These are phyloP conservation scores for Elanus axillaris DNA, from an alignment of 2,113 vertebrate genomes.

Conservation along the genomic window DNA sequence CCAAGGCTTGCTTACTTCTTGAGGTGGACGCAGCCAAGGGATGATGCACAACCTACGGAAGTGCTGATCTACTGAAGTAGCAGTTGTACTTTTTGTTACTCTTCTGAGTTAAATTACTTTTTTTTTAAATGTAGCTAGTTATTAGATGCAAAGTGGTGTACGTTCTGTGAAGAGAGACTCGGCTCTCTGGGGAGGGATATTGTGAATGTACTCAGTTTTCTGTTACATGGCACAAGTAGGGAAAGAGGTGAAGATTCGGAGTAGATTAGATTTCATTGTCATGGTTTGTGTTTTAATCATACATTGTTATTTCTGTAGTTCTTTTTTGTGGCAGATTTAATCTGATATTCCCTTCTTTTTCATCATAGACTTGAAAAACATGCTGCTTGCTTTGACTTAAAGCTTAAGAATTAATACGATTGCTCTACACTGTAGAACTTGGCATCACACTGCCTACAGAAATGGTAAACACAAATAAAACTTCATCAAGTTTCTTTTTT, in stretches of 20 bases:
- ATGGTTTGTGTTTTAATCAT: neutral
- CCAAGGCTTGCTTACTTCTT: neutral
- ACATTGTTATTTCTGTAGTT: neutral
- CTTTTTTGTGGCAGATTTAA: neutral
- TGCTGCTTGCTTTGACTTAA: neutral
- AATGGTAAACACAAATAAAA: neutral
- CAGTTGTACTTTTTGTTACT: neutral
- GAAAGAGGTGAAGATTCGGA: neutral
- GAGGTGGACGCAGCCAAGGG: neutral
- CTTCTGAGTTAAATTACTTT: neutral
- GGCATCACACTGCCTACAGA: neutral
- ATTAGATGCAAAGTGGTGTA: neutral
- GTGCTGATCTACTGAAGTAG: neutral
- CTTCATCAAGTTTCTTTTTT: neutral
- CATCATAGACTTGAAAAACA: neutral
- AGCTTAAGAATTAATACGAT: neutral
- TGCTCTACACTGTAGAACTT: neutral
- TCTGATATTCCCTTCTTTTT: neutral
- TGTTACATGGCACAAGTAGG: neutral
- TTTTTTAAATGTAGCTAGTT: neutral
- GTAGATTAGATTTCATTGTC: neutral
- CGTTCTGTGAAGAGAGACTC: neutral
- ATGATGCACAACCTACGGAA: neutral
- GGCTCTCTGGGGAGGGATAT: neutral
- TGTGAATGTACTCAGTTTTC: neutral